Percentiles rank a stretch among this genome's conserved stretches.
These are phyloP conservation scores for Neofelis nebulosa DNA, from an alignment of 2,113 vertebrate species.

Conservation along the genomic window DNA sequence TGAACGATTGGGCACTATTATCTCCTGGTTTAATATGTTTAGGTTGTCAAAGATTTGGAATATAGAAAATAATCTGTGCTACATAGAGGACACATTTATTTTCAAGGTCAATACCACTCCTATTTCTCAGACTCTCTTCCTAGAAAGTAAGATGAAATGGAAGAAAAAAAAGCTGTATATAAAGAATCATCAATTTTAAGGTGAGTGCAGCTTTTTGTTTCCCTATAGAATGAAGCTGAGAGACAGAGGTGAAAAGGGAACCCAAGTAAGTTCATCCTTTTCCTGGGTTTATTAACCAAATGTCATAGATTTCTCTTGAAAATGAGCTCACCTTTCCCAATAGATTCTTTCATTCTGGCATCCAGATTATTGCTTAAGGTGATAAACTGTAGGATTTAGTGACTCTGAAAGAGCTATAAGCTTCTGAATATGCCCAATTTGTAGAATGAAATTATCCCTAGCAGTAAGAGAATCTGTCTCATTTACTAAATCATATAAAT, in stretches of 20 bases:
- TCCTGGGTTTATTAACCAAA: background rate
- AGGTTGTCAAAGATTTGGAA: background rate
- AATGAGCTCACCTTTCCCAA: background rate
- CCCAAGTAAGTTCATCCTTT: background rate
- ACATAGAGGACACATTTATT: background rate
- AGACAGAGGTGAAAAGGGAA: background rate
- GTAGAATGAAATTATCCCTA: slow-evolving; percentile 50
- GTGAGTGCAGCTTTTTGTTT: background rate
- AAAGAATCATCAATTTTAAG: background rate
- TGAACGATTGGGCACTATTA: background rate
- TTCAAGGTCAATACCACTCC: background rate
- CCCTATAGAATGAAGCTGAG: background rate
- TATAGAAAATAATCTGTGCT: background rate
- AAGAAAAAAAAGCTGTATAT: background rate
- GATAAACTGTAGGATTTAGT: slow-evolving; percentile 42
- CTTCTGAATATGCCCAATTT: slow-evolving; percentile 4
- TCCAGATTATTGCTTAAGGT: background rate
- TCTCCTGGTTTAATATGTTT: background rate
- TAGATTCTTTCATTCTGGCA: background rate
- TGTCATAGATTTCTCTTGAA: background rate
- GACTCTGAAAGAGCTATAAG: slow-evolving; percentile 35
- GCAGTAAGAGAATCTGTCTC: background rate
- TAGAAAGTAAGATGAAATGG: background rate
- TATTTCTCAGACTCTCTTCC: background rate
- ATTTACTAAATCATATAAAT: slow-evolving; percentile 66